Evolutionary conservation across 2,113 vertebrate genomes (phyloP).

Genomic region (Synchiropus splendidus): DNA sequence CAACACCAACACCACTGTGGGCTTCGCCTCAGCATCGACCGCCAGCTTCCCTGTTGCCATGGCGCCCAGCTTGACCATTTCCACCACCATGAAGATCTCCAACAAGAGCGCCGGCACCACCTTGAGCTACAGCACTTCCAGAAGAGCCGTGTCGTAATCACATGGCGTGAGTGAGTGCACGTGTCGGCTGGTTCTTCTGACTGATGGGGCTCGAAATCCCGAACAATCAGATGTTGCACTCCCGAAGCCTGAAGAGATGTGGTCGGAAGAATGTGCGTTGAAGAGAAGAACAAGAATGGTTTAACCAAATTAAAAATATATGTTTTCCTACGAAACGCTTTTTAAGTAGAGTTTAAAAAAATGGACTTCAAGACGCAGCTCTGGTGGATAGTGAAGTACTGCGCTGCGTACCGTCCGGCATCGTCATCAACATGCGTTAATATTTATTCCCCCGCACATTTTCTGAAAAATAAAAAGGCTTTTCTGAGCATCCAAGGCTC

Average conservation of each 20-base stretch:
- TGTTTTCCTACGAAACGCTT: conserved; percentile 9
- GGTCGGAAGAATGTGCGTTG: conserved; percentile 8
- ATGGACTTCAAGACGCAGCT: conserved; percentile 8
- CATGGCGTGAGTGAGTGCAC: too few relatives aligned
- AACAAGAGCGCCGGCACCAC: conserved; percentile 77
- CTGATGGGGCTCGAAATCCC: too few relatives aligned
- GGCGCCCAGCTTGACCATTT: conserved; percentile 63
- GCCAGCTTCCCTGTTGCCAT: conserved; percentile 65
- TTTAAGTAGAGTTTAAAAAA: conserved; percentile 2
- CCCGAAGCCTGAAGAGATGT: conserved; percentile 6
- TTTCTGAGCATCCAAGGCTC: background rate
- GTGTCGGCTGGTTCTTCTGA: too few relatives aligned
- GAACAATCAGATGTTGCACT: conserved; percentile 26
- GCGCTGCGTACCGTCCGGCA: conserved; percentile 29
- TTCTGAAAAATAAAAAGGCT: too few relatives aligned
- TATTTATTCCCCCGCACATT: conserved; percentile 11
- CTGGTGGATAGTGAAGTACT: conserved; percentile 36
- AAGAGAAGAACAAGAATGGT: conserved; percentile 9
- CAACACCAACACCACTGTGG: conserved; percentile 12
- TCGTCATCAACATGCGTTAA: conserved; percentile 22
- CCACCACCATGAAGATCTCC: conserved; percentile 72
- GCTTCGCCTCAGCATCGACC: conserved; percentile 43
- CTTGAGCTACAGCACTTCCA: conserved; percentile 74
- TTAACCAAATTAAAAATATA: conserved; percentile 29
- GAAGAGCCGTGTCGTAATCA: conserved; percentile 61